Evolutionary conservation across 1,140 invertebrate genomes (phyloP).

Genomic region (Drosophila malerkotliana): DNA sequence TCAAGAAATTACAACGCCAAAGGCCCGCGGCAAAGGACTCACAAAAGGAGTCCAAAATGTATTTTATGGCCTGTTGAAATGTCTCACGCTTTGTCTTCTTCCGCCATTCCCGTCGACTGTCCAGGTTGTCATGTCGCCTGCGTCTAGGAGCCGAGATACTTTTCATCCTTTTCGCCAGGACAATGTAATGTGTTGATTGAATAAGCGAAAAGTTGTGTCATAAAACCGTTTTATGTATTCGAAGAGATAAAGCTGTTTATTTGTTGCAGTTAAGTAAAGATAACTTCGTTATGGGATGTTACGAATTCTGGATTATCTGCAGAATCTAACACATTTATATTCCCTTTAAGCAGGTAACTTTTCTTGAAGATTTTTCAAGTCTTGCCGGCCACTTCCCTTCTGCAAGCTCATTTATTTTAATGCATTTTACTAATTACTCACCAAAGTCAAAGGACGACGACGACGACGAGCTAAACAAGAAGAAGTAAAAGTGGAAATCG

Average conservation of each 20-base stretch:
- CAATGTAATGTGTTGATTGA: slow-evolving; percentile 40
- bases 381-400: slow-evolving; percentile 3
- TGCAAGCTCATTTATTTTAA: slow-evolving; percentile 72
- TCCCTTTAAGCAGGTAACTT: slow-evolving; percentile 27
- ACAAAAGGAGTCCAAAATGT: slow-evolving; percentile 69
- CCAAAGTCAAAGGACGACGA: slow-evolving; percentile 21
- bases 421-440: slow-evolving; percentile 78
- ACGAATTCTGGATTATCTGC: neutral
- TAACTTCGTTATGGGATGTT: neutral
- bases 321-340: neutral
- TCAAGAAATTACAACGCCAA: slow-evolving; percentile 77
- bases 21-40: slow-evolving; percentile 52
- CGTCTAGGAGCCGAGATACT: slow-evolving; percentile 8
- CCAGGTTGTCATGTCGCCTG: slow-evolving; percentile 42
- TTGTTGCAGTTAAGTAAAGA: neutral
- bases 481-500: slow-evolving; percentile 25
- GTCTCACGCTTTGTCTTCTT: slow-evolving; percentile 48
- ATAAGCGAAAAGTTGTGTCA: slow-evolving; percentile 31
- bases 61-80: slow-evolving; percentile 79
- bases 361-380: slow-evolving; percentile 8
- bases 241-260: neutral
- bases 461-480: slow-evolving; percentile 15
- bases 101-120: slow-evolving; percentile 10
- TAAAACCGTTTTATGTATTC: slow-evolving; percentile 11
- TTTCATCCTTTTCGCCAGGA: neutral